A percentile compares a stretch with the other conserved stretches of the same genome.
Evolutionary conservation across 2,888 invertebrate genomes (phyloP).

Genomic region (Caenorhabditis imperialis): DNA sequence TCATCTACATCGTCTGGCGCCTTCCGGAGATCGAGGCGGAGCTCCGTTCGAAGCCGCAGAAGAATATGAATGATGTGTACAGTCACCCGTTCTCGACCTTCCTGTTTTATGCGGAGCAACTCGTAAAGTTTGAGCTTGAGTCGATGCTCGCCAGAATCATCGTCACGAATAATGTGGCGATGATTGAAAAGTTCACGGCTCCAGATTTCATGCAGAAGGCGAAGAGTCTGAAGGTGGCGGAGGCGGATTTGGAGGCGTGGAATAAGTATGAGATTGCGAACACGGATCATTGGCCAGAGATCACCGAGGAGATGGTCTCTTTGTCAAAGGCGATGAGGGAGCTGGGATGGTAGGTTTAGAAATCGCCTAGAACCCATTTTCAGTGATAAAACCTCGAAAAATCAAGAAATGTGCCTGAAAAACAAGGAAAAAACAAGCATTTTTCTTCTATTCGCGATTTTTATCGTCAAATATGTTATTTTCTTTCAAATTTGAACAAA

Average conservation of each 20-base stretch:
- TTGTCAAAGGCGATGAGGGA: constrained; percentile 32
- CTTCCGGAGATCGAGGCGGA: constrained; percentile 37
- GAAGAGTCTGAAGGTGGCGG: neutral
- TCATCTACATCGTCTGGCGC: constrained; percentile 59
- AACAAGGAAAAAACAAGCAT: too few species aligned
- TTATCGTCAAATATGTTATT: too few species aligned
- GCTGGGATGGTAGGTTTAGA: constrained; percentile 21
- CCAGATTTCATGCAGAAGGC: constrained; percentile 39
- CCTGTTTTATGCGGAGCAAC: constrained; percentile 34
- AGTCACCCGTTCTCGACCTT: constrained; percentile 43
- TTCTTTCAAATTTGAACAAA: too few species aligned
- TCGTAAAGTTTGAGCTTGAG: constrained; percentile 12
- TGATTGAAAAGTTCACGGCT: constrained; percentile 49
- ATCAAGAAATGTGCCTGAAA: neutral
- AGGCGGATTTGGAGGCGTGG: constrained; percentile 15
- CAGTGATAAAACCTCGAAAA: constrained; percentile 1
- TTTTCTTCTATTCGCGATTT: too few species aligned
- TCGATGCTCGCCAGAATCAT: constrained; percentile 36
- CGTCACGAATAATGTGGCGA: constrained; percentile 42
- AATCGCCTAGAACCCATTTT: too few species aligned
- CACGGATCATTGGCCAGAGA: constrained; percentile 47
- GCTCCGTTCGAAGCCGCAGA: constrained; percentile 32
- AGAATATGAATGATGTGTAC: constrained; percentile 39
- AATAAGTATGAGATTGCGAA: constrained; percentile 28
- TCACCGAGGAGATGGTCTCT: constrained; percentile 31